Base-by-base conservation (phyloP, 2,113 vertebrate species). In the Fulmarus glacialis region DNA sequence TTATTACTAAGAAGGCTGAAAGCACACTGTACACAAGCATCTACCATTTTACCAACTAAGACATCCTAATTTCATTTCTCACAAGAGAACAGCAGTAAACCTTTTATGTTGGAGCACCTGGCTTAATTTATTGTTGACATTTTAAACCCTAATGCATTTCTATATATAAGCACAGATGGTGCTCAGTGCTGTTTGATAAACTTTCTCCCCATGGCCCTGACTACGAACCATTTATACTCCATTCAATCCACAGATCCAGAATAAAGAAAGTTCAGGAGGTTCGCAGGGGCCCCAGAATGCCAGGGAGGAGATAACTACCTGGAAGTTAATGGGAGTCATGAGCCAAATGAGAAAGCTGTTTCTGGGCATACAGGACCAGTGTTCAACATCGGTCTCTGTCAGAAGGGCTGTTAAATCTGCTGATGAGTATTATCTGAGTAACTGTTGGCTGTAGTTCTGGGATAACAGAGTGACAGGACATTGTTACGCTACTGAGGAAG, bases 61-160 rank as follows among this genome's bases (percentile, higher is more conserved):
- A 77, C 17, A 72, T 87, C 60, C 59, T 93, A 82, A 94, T 93
- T 85, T 85, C 48, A 87, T 89, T 85, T 89, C 90, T 95, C 87
- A 95, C 40, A 50, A 22, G 87, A 89, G 81, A 93, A 75, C 40
- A 89, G 89, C 93, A 89, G 53, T 85, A 86, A 93, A 87, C 56
- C n/a, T 94, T 91, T 93, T 62, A 72, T 60, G 45, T 20, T 85
- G 32, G 62, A 96, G 62, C 71, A 97, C 89, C 89, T 96, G 89
- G 40, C 45, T 82, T 90, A 85, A 93, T 93, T 90, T 95, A 85
- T 34, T 73, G 77, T 62, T 94, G 78, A 95, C 93, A 96, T 97
- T 95, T 96, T 77, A 91, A 96, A 88, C 24, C 20, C 48, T 70
- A 88, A 72, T 30, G 50, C 62, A 55, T 62, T 95, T 82, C 50